Conservation (phyloP, 2,113 vertebrate genomes). For the Laticauda colubrina region DNA sequence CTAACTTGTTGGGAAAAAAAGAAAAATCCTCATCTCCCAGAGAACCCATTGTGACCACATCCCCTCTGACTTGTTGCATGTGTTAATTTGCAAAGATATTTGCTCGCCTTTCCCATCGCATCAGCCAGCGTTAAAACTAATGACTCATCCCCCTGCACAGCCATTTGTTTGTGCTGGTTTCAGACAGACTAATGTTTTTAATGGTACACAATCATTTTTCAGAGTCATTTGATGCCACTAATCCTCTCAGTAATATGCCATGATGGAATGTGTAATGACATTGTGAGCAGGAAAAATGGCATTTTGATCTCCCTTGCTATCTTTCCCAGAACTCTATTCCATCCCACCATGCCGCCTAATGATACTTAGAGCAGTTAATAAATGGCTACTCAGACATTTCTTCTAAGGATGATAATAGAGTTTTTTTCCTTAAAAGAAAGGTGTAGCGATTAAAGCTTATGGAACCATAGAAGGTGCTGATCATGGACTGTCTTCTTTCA, state of each 20-base stretch:
- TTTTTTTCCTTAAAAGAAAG: conserved; percentile 12
- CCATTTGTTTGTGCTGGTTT: conserved; percentile 72
- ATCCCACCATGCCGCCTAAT: conserved; percentile 55
- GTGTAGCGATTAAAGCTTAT: neutral
- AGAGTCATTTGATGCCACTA: conserved; percentile 77
- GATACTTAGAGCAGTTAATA: conserved; percentile 60
- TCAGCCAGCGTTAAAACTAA: conserved; percentile 45
- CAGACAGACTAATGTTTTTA: conserved; percentile 75
- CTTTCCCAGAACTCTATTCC: conserved; percentile 59
- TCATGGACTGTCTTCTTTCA: fast-evolving
- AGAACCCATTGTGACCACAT: neutral
- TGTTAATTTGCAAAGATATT: conserved; percentile 16
- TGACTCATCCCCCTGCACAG: conserved; percentile 63
- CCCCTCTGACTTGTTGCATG: conserved; percentile 12
- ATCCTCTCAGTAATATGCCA: conserved; percentile 66
- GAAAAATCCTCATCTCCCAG: neutral
- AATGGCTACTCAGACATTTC: conserved; percentile 48
- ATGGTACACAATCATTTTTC: conserved; percentile 78
- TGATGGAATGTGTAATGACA: conserved; percentile 65
- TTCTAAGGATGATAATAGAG: conserved; percentile 28
- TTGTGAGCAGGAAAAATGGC: conserved; percentile 66
- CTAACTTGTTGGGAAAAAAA: neutral
- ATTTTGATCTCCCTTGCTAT: conserved; percentile 38
- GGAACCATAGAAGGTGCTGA: neutral
- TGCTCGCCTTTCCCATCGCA: conserved; percentile 25